A percentile compares a stretch with the other conserved stretches of the same genome.
These are phyloP conservation scores for Minunthozetes semirufus DNA, from an alignment of 2,888 invertebrate species.

Conservation along the genomic window DNA sequence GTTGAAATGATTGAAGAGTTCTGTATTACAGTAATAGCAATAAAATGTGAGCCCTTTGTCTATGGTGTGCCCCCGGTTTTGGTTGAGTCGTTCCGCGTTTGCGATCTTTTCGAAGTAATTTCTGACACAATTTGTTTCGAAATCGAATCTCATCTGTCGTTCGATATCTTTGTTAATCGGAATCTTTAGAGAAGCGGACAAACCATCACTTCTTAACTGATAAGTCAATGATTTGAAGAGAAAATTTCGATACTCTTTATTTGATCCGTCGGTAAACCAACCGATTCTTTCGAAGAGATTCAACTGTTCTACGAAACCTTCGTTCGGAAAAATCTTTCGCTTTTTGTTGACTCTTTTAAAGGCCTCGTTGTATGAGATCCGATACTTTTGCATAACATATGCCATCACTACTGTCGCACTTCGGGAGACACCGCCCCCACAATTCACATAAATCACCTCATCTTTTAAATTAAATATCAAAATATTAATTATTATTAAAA, in stretches of 20 bases:
- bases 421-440: constrained; percentile 64
- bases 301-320: constrained; percentile 68
- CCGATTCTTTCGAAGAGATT: constrained; percentile 46
- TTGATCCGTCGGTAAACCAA: constrained; percentile 14
- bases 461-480: background rate
- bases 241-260: constrained; percentile 32
- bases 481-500: too few relatives aligned
- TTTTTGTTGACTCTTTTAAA: constrained; percentile 60
- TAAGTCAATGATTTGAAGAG: background rate
- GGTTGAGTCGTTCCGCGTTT: background rate
- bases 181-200: background rate
- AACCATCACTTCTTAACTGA: background rate
- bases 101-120: constrained; percentile 18
- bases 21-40: background rate
- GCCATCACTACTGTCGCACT: constrained; percentile 71
- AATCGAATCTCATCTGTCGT: background rate
- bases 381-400: constrained; percentile 60
- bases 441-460: constrained; percentile 24
- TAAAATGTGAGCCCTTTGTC: background rate
- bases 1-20: background rate
- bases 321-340: constrained; percentile 69
- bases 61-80: background rate
- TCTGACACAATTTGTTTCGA: background rate
- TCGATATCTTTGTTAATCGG: background rate
- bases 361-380: constrained; percentile 59